Percentiles rank a stretch among this genome's conserved stretches.
phyloP scores from a whole-genome alignment of 2,888 invertebrate species.

The Conops quadrifasciatus region DNA sequence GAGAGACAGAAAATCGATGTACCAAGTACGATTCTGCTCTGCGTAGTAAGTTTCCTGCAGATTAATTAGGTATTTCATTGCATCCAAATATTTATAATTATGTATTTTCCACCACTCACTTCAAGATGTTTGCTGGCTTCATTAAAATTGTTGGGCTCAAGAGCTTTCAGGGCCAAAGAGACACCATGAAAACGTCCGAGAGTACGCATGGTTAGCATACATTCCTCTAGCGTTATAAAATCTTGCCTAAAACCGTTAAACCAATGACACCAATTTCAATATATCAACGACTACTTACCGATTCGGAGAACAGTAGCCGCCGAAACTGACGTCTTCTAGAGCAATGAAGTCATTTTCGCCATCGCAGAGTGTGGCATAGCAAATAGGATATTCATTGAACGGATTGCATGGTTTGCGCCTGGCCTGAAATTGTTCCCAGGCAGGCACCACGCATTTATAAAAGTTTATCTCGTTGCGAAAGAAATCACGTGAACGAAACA shows the following conservation, averaged over 20 bases:
- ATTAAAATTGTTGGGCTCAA: conserved; percentile 67
- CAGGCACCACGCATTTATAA: conserved; percentile 66
- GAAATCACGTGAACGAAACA: conserved; percentile 73
- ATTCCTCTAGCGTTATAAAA: conserved; percentile 68
- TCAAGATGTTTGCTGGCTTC: conserved; percentile 62
- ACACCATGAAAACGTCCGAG: conserved; percentile 71
- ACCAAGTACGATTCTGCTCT: conserved; percentile 69
- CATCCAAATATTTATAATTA: neutral
- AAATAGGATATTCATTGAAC: conserved; percentile 67
- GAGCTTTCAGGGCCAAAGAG: conserved; percentile 70
- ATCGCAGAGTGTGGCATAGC: conserved; percentile 67
- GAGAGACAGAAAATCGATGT: conserved; percentile 67
- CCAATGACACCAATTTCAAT: neutral
- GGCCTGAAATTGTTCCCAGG: conserved; percentile 58
- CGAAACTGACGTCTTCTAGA: conserved; percentile 68
- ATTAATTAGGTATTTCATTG: neutral
- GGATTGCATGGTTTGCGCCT: conserved; percentile 63
- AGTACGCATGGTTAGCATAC: conserved; percentile 66
- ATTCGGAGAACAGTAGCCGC: conserved; percentile 65
- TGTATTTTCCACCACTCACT: conserved; percentile 36
- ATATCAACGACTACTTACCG: conserved; percentile 46
- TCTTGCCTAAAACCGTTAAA: conserved; percentile 60
- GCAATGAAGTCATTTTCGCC: conserved; percentile 69
- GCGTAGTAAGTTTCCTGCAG: conserved; percentile 70
- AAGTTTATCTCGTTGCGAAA: conserved; percentile 77